phyloP scores from a whole-genome alignment of 2,113 vertebrate species.

The Microtus richardsoni region DNA sequence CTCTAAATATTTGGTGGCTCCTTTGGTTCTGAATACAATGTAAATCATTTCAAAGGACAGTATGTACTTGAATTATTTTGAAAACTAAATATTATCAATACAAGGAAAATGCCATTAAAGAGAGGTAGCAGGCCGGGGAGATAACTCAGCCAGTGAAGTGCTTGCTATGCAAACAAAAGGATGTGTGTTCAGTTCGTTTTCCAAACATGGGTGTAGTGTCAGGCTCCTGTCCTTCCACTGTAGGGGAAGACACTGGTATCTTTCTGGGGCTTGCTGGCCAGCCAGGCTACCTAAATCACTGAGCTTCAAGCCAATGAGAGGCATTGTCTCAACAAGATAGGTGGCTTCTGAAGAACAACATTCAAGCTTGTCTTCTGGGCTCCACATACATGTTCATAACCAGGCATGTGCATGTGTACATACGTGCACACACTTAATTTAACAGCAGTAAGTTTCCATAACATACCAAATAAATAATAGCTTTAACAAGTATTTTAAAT shows the following conservation, averaged over 20 bases:
- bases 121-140: background rate
- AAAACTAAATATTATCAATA: background rate
- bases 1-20: background rate
- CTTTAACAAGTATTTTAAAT: background rate
- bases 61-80: background rate
- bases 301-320: background rate
- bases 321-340: background rate
- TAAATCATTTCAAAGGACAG: slow-evolving; percentile 16
- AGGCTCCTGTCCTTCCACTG: background rate
- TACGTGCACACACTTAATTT: background rate
- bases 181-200: background rate
- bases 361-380: background rate
- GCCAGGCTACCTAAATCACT: background rate
- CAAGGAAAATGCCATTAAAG: slow-evolving; percentile 26
- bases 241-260: background rate
- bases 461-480: slow-evolving; percentile 31
- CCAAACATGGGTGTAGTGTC: background rate
- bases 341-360: background rate
- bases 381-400: background rate
- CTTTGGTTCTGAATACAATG: background rate
- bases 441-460: background rate
- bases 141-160: background rate
- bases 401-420: background rate
- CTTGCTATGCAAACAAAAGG: background rate
- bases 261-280: background rate